phyloP scores from a whole-genome alignment of 2,888 invertebrate genomes.

The Drosophila nigritarsus region DNA sequence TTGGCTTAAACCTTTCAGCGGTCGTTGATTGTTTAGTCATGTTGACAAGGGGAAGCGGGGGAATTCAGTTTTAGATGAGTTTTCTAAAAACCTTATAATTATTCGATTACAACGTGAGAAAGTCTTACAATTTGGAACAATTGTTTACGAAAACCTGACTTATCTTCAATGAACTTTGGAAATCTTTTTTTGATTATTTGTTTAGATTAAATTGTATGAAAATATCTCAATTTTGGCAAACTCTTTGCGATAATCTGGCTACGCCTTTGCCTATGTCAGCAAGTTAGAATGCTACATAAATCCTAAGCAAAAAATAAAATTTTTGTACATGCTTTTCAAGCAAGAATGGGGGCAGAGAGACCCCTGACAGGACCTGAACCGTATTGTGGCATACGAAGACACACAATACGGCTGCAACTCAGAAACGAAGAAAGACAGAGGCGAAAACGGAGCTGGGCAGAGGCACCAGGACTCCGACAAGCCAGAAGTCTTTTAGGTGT shows the following conservation, averaged over 20 bases:
- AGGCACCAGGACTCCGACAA: no score
- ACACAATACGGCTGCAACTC: no score
- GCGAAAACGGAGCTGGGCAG: accelerated
- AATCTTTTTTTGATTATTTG: background rate
- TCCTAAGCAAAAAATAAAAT: background rate
- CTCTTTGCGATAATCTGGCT: accelerated
- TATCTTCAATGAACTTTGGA: background rate
- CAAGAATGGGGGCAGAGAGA: no score
- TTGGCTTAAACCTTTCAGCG: background rate
- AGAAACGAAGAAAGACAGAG: no score
- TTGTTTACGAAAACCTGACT: background rate
- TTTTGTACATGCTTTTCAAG: no score
- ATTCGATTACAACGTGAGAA: background rate
- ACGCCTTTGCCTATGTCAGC: background rate
- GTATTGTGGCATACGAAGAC: no score
- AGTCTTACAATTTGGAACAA: background rate
- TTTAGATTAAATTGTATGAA: background rate
- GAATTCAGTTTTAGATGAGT: no score
- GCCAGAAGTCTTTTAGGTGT: no score
- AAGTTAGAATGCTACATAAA: background rate
- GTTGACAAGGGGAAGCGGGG: background rate
- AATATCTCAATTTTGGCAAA: accelerated
- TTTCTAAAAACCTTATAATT: background rate
- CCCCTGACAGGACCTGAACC: no score
- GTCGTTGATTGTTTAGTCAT: background rate